Evolutionary conservation across 1,140 invertebrate genomes (phyloP), one percentile per base, ranked within the genome.

Genomic region (Cherax destructor): DNA sequence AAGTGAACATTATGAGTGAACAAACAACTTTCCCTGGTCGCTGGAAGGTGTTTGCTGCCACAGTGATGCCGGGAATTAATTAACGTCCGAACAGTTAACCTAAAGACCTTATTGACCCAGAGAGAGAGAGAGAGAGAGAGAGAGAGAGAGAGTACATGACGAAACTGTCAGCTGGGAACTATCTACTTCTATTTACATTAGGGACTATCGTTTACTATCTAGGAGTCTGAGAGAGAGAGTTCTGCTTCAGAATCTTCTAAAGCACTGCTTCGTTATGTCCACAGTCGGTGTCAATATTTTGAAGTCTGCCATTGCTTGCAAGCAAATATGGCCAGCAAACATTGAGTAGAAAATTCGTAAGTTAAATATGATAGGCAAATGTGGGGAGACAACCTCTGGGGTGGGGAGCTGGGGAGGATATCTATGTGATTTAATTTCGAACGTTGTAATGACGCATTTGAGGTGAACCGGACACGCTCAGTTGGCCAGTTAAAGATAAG

Each of bases 271-370:
- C 69, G 69, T 30, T 30, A 74, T 24, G 69, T 74, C 69, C 69
- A 74, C 69, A 74, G 13, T n/a, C 69, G n/a, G n/a, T 7, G 69
- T 74, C 69, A 74, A 74, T 74, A 74, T 74, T 74, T 74, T 74
- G 69, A 74, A 74, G 69, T 74, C 69, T 74, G 69, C 69, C 69
- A 74, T 30, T 74, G 69, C 69, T 24, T 24, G 69, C 69, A 74
- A 74, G 69, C 69, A 74, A 74, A 74, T 74, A 74, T 74, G 69
- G n/a, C 69, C 4, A 74, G 69, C 69, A 74, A 74, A 74, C 69
- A 74, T 6, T 24, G 69, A 0, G 69, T 9, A 74, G 69, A 74
- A 74, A 74, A 74, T 2, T 74, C 1, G 1, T 0, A 10, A 30
- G 7, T 3, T 74, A 24, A 74, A 74, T 74, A 74, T 74, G n/a